These are phyloP conservation scores for Nesometra sesokonis DNA, from an alignment of 35 echinoderm and acorn worm species.

Conservation along the genomic window DNA sequence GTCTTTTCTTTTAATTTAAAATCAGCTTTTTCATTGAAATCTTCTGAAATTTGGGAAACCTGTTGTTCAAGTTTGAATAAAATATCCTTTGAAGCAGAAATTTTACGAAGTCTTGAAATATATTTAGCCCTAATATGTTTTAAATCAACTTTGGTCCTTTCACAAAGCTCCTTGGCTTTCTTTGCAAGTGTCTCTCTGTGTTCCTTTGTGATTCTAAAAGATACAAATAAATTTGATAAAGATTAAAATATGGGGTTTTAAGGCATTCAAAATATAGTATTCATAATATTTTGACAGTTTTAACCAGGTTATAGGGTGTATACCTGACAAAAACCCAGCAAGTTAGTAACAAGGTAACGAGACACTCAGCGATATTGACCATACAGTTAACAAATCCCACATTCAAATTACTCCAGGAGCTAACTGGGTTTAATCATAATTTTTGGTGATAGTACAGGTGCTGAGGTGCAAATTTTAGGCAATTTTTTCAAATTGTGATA, in stretches of 20 bases:
- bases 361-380: too few relatives aligned
- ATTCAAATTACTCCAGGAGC: too few relatives aligned
- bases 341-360: too few relatives aligned
- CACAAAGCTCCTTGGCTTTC: slow-evolving; percentile 54
- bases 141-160: slow-evolving; percentile 63
- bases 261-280: not conserved
- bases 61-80: slow-evolving; percentile 79
- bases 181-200: slow-evolving; percentile 72
- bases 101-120: slow-evolving; percentile 29
- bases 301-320: too few relatives aligned
- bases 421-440: too few relatives aligned
- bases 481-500: too few relatives aligned
- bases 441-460: too few relatives aligned
- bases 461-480: too few relatives aligned
- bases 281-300: not conserved
- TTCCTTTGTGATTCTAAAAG: slow-evolving; percentile 66
- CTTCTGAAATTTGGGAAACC: slow-evolving; percentile 52
- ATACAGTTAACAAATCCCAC: too few relatives aligned
- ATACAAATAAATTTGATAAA: not conserved
- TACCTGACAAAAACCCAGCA: too few relatives aligned
- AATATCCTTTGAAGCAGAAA: slow-evolving; percentile 60
- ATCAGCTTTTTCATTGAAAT: slow-evolving; percentile 39
- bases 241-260: not conserved
- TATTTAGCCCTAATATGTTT: slow-evolving; percentile 37
- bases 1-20: slow-evolving; percentile 54